Conservation (phyloP, 2,113 vertebrate genomes). For the Dendropsophus ebraccatus region DNA sequence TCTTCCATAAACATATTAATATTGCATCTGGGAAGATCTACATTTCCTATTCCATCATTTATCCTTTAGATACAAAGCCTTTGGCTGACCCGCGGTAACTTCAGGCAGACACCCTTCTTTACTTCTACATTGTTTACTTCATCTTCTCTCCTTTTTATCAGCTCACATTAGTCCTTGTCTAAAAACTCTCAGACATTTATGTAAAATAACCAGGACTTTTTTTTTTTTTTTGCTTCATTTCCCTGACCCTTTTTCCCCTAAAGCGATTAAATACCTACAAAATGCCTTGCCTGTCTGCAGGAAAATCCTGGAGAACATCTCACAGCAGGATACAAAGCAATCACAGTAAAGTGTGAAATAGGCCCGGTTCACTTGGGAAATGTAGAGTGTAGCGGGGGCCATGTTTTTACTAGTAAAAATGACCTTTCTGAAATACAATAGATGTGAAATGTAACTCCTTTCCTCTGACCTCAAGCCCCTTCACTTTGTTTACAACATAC, state of each 20-base stretch:
- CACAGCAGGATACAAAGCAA: slow-evolving; percentile 43
- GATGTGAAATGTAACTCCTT: slow-evolving; percentile 39
- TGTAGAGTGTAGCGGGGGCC: neutral
- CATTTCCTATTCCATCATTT: neutral
- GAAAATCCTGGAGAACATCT: slow-evolving; percentile 37
- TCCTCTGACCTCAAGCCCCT: slow-evolving; percentile 36
- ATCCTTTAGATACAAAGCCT: neutral
- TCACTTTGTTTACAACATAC: neutral
- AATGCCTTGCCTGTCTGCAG: slow-evolving; percentile 13
- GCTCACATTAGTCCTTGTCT: neutral
- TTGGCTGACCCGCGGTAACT: neutral
- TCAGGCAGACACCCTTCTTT: neutral
- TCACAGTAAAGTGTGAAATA: slow-evolving; percentile 36
- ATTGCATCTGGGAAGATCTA: too few relatives aligned
- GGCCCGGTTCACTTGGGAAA: neutral
- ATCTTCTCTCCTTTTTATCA: slow-evolving; percentile 7
- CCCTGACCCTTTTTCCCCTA: slow-evolving; percentile 27
- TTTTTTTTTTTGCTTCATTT: neutral
- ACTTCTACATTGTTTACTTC: slow-evolving; percentile 7
- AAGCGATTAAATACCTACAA: slow-evolving; percentile 5
- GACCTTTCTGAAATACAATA: slow-evolving; percentile 47
- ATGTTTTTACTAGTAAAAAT: slow-evolving; percentile 33
- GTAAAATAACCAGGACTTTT: neutral
- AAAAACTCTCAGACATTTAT: slow-evolving; percentile 29
- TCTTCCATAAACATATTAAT: neutral